A percentile compares a stretch with the other conserved stretches of the same genome.
Conservation (phyloP, 2,888 invertebrate genomes). For the Amblyjoppa fuscipennis region DNA sequence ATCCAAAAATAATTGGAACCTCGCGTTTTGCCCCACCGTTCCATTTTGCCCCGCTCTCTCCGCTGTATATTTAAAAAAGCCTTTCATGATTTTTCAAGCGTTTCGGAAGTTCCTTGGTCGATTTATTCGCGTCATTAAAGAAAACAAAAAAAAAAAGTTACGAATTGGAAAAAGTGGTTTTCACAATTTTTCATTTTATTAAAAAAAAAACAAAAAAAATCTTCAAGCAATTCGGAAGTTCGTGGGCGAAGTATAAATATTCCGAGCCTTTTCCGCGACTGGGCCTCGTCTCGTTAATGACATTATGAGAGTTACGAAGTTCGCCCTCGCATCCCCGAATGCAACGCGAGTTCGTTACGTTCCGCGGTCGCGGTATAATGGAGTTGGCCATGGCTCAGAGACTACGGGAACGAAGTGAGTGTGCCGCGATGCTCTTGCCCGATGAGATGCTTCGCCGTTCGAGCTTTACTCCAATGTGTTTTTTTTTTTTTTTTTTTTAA, state of each 20-base stretch:
- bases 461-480: neutral
- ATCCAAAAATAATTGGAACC: too few relatives aligned
- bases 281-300: constrained; percentile 14
- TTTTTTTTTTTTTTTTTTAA: neutral
- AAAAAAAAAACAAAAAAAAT: too few relatives aligned
- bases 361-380: constrained; percentile 10
- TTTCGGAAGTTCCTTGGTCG: too few relatives aligned
- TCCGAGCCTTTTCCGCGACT: neutral
- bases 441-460: neutral
- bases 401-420: neutral
- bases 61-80: too few relatives aligned
- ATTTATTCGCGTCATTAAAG: too few relatives aligned
- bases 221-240: neutral
- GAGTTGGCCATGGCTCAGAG: constrained; percentile 4
- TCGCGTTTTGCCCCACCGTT: too few relatives aligned
- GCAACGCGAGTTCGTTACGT: constrained; percentile 24
- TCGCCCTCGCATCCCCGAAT: neutral
- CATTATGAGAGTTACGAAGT: constrained; percentile 14
- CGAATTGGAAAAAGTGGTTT: neutral
- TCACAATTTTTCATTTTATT: neutral
- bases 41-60: too few relatives aligned
- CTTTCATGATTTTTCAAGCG: neutral
- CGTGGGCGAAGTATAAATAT: neutral
- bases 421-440: neutral
- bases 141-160: neutral